Evolutionary conservation across 2,797 vertebrate species (phyloP).

Genomic region (Momotus momota): DNA sequence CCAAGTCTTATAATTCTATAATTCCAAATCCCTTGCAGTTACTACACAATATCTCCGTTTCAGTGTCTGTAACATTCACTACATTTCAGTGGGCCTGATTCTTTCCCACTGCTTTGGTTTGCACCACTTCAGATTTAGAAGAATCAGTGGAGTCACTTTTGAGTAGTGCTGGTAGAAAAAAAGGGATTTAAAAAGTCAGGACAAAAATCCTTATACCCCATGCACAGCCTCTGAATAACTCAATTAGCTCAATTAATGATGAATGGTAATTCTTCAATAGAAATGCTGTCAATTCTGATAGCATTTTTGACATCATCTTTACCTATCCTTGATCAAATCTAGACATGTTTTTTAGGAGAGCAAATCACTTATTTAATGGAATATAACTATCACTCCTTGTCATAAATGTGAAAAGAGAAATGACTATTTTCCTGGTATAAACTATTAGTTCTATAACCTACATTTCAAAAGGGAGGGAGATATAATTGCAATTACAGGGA

Average conservation of each 20-base stretch:
- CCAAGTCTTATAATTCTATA: too few relatives aligned
- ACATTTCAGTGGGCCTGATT: not conserved
- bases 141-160: not conserved
- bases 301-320: conserved; percentile 5
- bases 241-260: not conserved
- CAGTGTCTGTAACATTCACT: not conserved
- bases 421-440: conserved; percentile 16
- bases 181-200: not conserved
- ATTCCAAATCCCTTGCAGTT: conserved; percentile 80
- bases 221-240: not conserved
- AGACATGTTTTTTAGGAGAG: not conserved
- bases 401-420: conserved; percentile 41
- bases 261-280: not conserved
- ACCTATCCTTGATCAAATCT: not conserved
- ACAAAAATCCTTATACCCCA: not conserved
- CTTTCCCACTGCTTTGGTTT: conserved; percentile 59
- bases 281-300: conserved; percentile 29
- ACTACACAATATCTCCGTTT: conserved; percentile 75
- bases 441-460: not conserved
- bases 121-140: not conserved
- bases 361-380: not conserved
- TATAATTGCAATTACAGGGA: not conserved
- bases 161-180: not conserved
- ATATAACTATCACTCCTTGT: conserved; percentile 9
- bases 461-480: not conserved